phyloP scores from a whole-genome alignment of 1,140 invertebrate species.

The Lepidostoma basale region DNA sequence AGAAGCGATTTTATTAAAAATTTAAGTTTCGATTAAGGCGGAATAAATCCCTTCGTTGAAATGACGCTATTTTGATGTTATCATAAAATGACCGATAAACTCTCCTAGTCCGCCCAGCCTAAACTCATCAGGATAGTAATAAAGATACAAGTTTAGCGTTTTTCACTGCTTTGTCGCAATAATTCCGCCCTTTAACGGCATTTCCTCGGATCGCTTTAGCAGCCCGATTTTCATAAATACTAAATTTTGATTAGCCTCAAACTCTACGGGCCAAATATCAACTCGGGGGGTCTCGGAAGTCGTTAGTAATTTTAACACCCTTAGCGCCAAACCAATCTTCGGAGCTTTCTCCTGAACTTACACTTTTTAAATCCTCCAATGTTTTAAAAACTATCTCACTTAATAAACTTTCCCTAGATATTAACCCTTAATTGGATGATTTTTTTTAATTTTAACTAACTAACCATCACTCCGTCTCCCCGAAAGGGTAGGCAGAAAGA shows the following conservation, averaged over 20 bases:
- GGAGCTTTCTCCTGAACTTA: too few species aligned
- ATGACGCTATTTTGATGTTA: background rate
- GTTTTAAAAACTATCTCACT: too few species aligned
- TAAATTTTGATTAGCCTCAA: background rate
- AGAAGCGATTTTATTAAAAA: background rate
- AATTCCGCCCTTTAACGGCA: background rate
- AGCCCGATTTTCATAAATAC: slow-evolving; percentile 5
- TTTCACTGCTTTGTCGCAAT: slow-evolving; percentile 5
- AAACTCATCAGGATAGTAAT: background rate
- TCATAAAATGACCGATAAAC: background rate
- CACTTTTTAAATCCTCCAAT: too few species aligned
- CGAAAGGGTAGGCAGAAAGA: too few species aligned
- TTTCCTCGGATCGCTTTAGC: background rate
- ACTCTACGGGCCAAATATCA: background rate
- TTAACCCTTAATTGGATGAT: too few species aligned
- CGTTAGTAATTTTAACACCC: slow-evolving; percentile 5
- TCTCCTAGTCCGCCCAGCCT: background rate
- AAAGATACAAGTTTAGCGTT: slow-evolving; percentile 3
- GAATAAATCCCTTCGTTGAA: background rate
- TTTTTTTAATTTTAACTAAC: too few species aligned
- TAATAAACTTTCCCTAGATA: too few species aligned
- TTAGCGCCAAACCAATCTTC: too few species aligned
- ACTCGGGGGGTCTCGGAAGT: background rate
- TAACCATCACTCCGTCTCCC: too few species aligned
- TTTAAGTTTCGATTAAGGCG: background rate